These are phyloP conservation scores for Siphonodentalium dalli DNA, from an alignment of 2,888 invertebrate genomes.

Conservation along the genomic window DNA sequence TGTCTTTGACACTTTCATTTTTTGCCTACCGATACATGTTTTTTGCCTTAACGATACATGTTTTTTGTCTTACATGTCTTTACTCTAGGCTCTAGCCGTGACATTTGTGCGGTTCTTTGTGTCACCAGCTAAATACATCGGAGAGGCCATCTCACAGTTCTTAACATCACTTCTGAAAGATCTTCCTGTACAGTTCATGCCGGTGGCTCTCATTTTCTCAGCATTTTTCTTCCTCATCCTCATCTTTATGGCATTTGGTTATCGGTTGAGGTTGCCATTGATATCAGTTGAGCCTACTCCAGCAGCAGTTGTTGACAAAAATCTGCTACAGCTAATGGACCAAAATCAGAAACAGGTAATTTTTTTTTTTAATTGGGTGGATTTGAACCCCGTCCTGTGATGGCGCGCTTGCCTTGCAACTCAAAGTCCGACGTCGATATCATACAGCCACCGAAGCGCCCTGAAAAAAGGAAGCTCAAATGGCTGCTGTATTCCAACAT, in stretches of 20 bases:
- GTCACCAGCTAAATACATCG: constrained; percentile 47
- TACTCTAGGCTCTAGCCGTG: constrained; percentile 43
- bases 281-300: constrained; percentile 32
- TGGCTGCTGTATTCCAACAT: no score
- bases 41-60: no score
- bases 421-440: no score
- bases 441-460: no score
- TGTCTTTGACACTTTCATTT: no score
- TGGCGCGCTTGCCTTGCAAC: no score
- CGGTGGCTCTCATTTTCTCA: constrained; percentile 34
- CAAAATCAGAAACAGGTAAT: no score
- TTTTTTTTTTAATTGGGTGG: no score
- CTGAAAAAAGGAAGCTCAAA: no score
- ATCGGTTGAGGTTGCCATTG: constrained; percentile 37
- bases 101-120: constrained; percentile 46
- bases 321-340: no score
- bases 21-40: no score
- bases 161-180: constrained; percentile 37
- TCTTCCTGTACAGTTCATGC: constrained; percentile 40
- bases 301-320: constrained; percentile 15
- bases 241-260: constrained; percentile 41
- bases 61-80: background rate
- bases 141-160: constrained; percentile 37
- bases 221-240: constrained; percentile 33
- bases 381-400: no score